These are phyloP conservation scores for Drosophila hamatofila DNA, from an alignment of 2,888 invertebrate species.

Conservation along the genomic window DNA sequence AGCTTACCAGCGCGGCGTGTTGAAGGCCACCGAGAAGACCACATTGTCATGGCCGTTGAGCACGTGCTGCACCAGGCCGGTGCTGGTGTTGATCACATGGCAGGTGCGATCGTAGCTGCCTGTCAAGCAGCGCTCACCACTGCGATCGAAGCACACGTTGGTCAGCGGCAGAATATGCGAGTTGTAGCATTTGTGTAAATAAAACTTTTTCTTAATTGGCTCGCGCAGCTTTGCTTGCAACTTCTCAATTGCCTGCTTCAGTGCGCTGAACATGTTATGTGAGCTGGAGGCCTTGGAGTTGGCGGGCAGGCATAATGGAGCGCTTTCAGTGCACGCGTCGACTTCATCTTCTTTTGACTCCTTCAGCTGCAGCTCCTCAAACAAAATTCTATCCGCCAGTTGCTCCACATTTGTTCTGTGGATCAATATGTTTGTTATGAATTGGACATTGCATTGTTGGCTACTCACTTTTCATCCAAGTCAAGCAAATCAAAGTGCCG, in stretches of 20 bases:
- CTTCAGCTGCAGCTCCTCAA: conserved; percentile 50
- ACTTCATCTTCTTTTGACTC: conserved; percentile 24
- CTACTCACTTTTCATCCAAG: conserved; percentile 87
- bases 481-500: conserved; percentile 89
- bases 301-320: conserved; percentile 19
- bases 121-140: conserved; percentile 90
- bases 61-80: conserved; percentile 89
- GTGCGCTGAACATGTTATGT: conserved; percentile 84
- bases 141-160: conserved; percentile 90
- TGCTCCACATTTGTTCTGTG: conserved; percentile 61
- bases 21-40: conserved; percentile 92
- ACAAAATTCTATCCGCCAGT: conserved; percentile 64
- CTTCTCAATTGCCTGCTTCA: conserved; percentile 88
- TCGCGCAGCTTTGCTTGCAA: conserved; percentile 88
- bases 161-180: conserved; percentile 90
- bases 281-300: conserved; percentile 47
- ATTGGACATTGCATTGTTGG: too few species aligned
- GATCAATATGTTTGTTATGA: background rate
- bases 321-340: background rate
- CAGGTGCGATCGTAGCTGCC: conserved; percentile 95
- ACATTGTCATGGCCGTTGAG: conserved; percentile 92
- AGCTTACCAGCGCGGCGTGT: conserved; percentile 90
- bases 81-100: conserved; percentile 91
- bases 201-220: conserved; percentile 88
- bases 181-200: conserved; percentile 88